Evolutionary conservation across 2,113 vertebrate species (phyloP).

Genomic region (Pheucticus melanocephalus): DNA sequence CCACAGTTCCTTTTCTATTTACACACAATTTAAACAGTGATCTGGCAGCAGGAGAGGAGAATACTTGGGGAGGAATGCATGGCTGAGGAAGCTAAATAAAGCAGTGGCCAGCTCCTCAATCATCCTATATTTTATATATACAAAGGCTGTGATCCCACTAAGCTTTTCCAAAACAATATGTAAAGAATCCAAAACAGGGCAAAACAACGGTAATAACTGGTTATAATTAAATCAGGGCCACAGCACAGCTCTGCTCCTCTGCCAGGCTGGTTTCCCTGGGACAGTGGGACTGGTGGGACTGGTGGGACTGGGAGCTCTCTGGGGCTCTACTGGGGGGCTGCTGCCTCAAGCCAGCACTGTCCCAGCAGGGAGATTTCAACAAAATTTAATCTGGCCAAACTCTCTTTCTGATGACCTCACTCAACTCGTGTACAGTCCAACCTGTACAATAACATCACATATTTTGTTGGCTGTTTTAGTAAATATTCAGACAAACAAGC

Average conservation of each 20-base stretch:
- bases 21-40: slow-evolving; percentile 61
- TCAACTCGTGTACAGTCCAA: not conserved
- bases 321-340: not conserved
- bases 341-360: not conserved
- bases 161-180: slow-evolving; percentile 54
- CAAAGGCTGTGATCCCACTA: slow-evolving; percentile 39
- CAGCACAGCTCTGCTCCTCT: not conserved
- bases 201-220: not conserved
- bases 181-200: slow-evolving; percentile 43
- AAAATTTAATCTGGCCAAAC: not conserved
- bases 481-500: not conserved
- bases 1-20: slow-evolving; percentile 31
- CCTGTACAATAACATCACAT: not conserved
- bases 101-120: slow-evolving; percentile 43
- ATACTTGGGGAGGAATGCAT: slow-evolving; percentile 31
- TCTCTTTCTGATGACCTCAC: not conserved
- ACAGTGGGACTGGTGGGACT: not conserved
- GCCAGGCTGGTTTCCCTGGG: not conserved
- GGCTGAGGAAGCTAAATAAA: slow-evolving; percentile 59
- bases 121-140: slow-evolving; percentile 64
- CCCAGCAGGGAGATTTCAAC: not conserved
- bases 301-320: not conserved
- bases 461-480: not conserved
- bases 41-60: slow-evolving; percentile 59
- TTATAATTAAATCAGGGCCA: not conserved